Percentiles rank a stretch among this genome's conserved stretches.
Evolutionary conservation across 2,888 invertebrate species (phyloP).

Genomic region (Mongoloraphidia duomilia): DNA sequence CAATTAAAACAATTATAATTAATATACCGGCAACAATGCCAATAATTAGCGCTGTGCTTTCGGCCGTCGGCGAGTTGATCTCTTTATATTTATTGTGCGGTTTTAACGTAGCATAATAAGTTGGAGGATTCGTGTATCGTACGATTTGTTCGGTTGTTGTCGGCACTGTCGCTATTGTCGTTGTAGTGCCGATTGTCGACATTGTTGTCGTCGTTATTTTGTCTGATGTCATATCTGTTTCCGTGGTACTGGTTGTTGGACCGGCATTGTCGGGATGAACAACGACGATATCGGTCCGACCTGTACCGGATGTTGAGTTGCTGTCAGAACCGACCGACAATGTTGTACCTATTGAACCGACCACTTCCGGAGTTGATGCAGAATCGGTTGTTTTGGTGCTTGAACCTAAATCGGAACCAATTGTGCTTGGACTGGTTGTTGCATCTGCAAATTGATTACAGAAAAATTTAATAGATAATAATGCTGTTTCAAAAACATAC

Average conservation of each 20-base stretch:
- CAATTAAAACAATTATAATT: slow-evolving; percentile 80
- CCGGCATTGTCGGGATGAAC: slow-evolving; percentile 7
- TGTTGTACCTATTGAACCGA: slow-evolving; percentile 5
- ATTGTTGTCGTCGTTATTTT: slow-evolving; percentile 8
- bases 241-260: slow-evolving; percentile 4
- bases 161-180: slow-evolving; percentile 19
- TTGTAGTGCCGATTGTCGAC: slow-evolving; percentile 17
- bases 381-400: slow-evolving; percentile 12
- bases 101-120: slow-evolving; percentile 24
- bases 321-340: slow-evolving; percentile 2
- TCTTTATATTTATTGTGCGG: slow-evolving; percentile 30
- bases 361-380: slow-evolving; percentile 20
- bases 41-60: slow-evolving; percentile 63
- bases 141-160: slow-evolving; percentile 26
- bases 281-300: slow-evolving; percentile 4
- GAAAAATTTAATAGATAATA: too few relatives aligned
- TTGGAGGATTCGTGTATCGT: slow-evolving; percentile 23
- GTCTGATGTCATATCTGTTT: slow-evolving; percentile 3
- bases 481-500: too few relatives aligned
- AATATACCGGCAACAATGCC: slow-evolving; percentile 83
- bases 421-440: too few relatives aligned
- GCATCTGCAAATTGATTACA: too few relatives aligned
- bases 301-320: slow-evolving; percentile 16
- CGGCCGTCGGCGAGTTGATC: slow-evolving; percentile 52
- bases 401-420: slow-evolving; percentile 5